Evolutionary conservation across 2,113 vertebrate species (phyloP).

Genomic region (Leptobrachium ailaonicum): DNA sequence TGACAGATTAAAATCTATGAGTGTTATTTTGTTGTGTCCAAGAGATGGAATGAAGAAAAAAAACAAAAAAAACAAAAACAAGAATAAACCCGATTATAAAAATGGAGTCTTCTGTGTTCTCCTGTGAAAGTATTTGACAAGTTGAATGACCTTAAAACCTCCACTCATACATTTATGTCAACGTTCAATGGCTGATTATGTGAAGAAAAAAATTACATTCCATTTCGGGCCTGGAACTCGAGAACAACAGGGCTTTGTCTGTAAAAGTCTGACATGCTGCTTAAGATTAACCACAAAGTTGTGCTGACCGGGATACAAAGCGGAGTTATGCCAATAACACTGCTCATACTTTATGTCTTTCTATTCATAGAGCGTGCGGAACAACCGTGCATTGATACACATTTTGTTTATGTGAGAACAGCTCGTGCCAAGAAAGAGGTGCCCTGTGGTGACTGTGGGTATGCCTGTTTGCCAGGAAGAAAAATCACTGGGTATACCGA

Average conservation of each 20-base stretch:
- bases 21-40: slow-evolving; percentile 23
- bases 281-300: slow-evolving; percentile 50
- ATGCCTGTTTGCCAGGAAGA: slow-evolving; percentile 15
- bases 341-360: slow-evolving; percentile 42
- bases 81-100: slow-evolving; percentile 23
- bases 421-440: slow-evolving; percentile 40
- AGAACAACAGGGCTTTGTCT: slow-evolving; percentile 48
- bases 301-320: slow-evolving; percentile 49
- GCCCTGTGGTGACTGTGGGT: slow-evolving; percentile 30
- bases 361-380: slow-evolving; percentile 25
- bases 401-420: slow-evolving; percentile 45
- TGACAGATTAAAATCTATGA: slow-evolving; percentile 36
- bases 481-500: slow-evolving; percentile 24
- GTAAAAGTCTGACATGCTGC: slow-evolving; percentile 46
- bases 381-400: slow-evolving; percentile 45
- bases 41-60: slow-evolving; percentile 9
- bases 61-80: slow-evolving; percentile 19
- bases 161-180: slow-evolving; percentile 49
- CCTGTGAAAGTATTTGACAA: slow-evolving; percentile 47
- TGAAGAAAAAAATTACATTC: slow-evolving; percentile 43
- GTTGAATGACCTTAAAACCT: slow-evolving; percentile 49
- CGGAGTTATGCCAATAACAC: slow-evolving; percentile 40
- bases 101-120: slow-evolving; percentile 46
- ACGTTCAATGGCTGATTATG: slow-evolving; percentile 49
- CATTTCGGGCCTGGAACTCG: slow-evolving; percentile 28